Evolutionary conservation across 2,797 vertebrate genomes (phyloP).

Genomic region (Gadopsis marmoratus): DNA sequence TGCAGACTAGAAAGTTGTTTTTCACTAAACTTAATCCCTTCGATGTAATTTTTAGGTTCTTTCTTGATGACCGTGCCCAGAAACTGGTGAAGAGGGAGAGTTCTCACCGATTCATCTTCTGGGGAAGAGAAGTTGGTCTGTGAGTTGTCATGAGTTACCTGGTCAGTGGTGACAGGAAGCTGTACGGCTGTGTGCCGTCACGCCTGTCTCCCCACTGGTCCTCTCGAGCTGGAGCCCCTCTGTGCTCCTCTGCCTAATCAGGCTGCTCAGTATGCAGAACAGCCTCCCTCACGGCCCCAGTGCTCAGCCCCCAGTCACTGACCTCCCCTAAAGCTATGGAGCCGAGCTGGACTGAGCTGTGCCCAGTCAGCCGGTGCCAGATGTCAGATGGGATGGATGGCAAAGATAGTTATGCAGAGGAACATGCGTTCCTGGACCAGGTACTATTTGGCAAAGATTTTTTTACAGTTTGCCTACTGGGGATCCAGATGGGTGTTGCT

Average conservation of each 20-base stretch:
- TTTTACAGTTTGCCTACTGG: constrained; percentile 59
- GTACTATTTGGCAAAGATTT: constrained; percentile 61
- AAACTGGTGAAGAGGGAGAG: background rate
- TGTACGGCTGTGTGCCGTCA: constrained; percentile 65
- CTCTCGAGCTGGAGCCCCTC: constrained; percentile 65
- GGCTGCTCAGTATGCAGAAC: constrained; percentile 82
- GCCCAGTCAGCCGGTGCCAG: constrained; percentile 79
- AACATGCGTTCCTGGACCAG: constrained; percentile 67
- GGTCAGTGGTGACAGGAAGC: constrained; percentile 67
- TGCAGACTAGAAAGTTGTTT: constrained; percentile 18
- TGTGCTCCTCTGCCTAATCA: constrained; percentile 80
- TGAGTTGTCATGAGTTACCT: constrained; percentile 66
- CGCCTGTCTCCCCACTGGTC: constrained; percentile 69
- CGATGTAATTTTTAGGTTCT: constrained; percentile 4
- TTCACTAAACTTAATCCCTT: constrained; percentile 12
- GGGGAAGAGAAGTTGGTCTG: constrained; percentile 33
- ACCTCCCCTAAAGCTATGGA: constrained; percentile 81
- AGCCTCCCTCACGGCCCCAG: constrained; percentile 72
- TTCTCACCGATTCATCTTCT: constrained; percentile 29
- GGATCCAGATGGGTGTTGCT: constrained; percentile 53
- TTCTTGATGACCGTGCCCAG: background rate
- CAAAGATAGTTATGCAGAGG: constrained; percentile 75
- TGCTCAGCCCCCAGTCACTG: constrained; percentile 73
- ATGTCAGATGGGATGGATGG: constrained; percentile 81
- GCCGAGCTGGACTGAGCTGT: constrained; percentile 74